Evolutionary conservation across 2,113 vertebrate genomes (phyloP), one percentile per base, ranked within the genome.

Genomic region (Arvicanthis niloticus): DNA sequence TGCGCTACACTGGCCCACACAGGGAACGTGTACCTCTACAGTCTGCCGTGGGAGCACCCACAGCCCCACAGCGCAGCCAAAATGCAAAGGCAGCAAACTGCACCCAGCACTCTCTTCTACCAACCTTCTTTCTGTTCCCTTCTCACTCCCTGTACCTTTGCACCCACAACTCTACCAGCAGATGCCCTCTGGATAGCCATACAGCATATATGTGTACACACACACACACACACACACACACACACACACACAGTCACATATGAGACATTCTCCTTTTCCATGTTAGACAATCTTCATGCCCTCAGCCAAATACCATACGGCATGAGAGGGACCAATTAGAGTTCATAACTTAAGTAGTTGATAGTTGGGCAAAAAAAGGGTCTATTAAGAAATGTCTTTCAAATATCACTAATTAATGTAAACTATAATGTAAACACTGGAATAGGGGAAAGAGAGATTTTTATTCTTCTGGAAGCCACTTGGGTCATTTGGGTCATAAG

Each of bases 351-450:
- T 70, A 77, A 72, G 42, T 53, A 31, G 12, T 31, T 84, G 81
- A 67, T 67, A 62, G 75, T 88, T 40, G 37, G 53, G 24, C 19
- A 95, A 85, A 82, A 91, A 45, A 56, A 80, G 24, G 21, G 7
- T 53, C 42, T 89, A 85, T 62, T n/a, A 84, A 70, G 84, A 67
- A 88, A 65, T 11, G 37, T 42, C 24, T 89, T 91, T 77, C 62
- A 95, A 94, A 93, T 53, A 78, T 86, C 48, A 48, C 85, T 78
- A 86, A 89, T 68, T 26, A 75, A 89, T 22, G 10, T 81, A 95
- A 88, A 45, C 56, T 88, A 26, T 92, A 93, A 72, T 88, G 26
- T 92, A 93, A 72, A 51, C 13, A n/a, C 70, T 51, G 93, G 70
- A 93, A 91, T 56, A 76, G 12, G 76, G 5, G 60, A 1, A 93